Evolutionary conservation across 2,888 invertebrate species (phyloP).

Genomic region (Amblyjoppa proteus): DNA sequence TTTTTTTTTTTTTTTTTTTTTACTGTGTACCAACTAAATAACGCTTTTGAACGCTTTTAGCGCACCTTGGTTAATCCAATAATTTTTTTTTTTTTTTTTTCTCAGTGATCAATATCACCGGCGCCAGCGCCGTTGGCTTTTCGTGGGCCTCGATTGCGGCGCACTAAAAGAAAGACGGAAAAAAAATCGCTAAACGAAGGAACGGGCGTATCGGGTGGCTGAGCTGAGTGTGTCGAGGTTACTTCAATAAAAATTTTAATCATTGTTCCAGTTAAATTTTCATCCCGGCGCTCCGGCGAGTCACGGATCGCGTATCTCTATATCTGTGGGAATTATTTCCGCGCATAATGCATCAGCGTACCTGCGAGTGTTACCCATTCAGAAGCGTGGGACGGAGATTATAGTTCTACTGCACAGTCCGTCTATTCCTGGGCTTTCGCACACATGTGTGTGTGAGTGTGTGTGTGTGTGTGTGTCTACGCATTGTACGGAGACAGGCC

Average conservation of each 20-base stretch:
- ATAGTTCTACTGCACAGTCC: conserved; percentile 31
- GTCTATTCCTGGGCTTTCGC: conserved; percentile 19
- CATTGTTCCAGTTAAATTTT: conserved; percentile 51
- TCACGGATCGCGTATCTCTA: conserved; percentile 18
- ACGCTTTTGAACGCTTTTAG: too few species aligned
- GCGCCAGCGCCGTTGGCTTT: neutral
- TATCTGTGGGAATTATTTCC: conserved; percentile 60
- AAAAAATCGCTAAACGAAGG: neutral
- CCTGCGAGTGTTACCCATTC: conserved; percentile 58
- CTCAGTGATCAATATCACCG: neutral
- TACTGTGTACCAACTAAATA: too few species aligned
- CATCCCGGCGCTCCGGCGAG: neutral
- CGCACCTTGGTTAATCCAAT: too few species aligned
- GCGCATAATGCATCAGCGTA: conserved; percentile 29
- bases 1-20: too few species aligned
- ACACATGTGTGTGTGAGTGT: too few species aligned
- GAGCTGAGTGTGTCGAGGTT: conserved; percentile 34
- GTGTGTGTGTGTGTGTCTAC: conserved; percentile 22
- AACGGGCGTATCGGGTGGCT: neutral
- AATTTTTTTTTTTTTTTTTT: too few species aligned
- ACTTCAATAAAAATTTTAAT: conserved; percentile 43
- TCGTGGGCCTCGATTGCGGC: neutral
- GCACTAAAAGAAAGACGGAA: neutral
- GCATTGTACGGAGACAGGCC: conserved; percentile 18
- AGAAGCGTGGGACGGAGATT: conserved; percentile 64